Conservation (phyloP, 2,888 invertebrate genomes). For the Scrobipalpa costella region DNA sequence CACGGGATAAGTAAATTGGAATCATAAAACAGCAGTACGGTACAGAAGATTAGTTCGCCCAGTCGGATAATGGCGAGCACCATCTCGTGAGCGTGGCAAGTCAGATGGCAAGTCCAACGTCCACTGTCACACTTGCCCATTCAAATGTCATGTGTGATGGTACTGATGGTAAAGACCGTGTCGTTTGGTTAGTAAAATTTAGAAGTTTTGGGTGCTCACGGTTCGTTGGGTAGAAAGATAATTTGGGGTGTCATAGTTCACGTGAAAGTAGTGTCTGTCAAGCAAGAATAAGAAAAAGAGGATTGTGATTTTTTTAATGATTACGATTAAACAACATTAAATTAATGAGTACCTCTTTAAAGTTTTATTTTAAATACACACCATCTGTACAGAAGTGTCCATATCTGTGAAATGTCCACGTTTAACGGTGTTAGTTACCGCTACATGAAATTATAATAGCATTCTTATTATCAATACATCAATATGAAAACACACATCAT, state of each 20-base stretch:
- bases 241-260: conserved; percentile 11
- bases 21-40: conserved; percentile 65
- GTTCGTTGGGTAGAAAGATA: conserved; percentile 23
- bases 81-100: conserved; percentile 32
- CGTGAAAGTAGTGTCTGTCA: background rate
- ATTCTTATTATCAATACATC: too few relatives aligned
- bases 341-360: too few relatives aligned
- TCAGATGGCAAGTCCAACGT: conserved; percentile 23
- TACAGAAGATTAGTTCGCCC: conserved; percentile 66
- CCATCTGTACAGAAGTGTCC: too few relatives aligned
- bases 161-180: conserved; percentile 23
- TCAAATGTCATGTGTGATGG: conserved; percentile 49
- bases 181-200: conserved; percentile 26
- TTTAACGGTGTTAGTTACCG: too few relatives aligned
- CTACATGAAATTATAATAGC: too few relatives aligned
- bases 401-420: too few relatives aligned
- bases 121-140: conserved; percentile 45
- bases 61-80: conserved; percentile 45
- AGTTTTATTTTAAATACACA: too few relatives aligned
- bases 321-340: too few relatives aligned
- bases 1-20: conserved; percentile 64
- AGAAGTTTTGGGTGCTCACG: conserved; percentile 25
- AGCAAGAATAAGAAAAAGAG: too few relatives aligned
- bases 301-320: too few relatives aligned
- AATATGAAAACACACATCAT: too few relatives aligned